phyloP scores from a whole-genome alignment of 2,797 vertebrate species.

The Garrulus glandarius region DNA sequence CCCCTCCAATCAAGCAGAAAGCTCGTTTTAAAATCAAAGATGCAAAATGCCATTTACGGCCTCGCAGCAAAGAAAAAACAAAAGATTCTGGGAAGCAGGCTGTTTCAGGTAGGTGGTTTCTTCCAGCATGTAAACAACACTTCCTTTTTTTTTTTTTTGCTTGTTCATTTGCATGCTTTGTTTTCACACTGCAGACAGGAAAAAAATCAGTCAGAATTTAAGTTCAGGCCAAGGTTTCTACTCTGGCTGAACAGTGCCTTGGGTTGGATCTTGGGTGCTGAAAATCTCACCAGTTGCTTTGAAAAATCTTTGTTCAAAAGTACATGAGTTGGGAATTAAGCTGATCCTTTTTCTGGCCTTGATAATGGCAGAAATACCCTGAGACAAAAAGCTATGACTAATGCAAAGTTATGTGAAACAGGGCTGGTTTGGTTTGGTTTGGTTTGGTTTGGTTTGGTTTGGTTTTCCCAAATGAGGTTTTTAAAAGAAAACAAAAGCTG shows the following conservation, averaged over 20 bases:
- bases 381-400: not conserved
- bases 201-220: not conserved
- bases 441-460: not conserved
- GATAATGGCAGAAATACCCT: not conserved
- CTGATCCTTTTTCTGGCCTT: not conserved
- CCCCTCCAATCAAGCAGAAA: constrained; percentile 89
- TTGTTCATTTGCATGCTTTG: not conserved
- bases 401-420: not conserved
- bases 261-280: not conserved
- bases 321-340: not conserved
- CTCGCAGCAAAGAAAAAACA: constrained; percentile 85
- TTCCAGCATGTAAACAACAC: not conserved
- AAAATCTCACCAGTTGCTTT: not conserved
- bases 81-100: constrained; percentile 80
- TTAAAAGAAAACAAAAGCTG: not conserved
- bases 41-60: constrained; percentile 89
- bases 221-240: not conserved
- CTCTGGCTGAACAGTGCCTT: not conserved
- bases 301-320: not conserved
- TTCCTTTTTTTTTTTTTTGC: not conserved
- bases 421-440: not conserved
- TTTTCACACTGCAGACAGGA: not conserved
- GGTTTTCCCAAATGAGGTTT: not conserved
- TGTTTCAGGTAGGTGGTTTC: constrained; percentile 78
- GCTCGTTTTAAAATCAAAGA: constrained; percentile 94